Base-by-base conservation (phyloP, 2,113 vertebrate genomes). In the Centropus unirufus region DNA sequence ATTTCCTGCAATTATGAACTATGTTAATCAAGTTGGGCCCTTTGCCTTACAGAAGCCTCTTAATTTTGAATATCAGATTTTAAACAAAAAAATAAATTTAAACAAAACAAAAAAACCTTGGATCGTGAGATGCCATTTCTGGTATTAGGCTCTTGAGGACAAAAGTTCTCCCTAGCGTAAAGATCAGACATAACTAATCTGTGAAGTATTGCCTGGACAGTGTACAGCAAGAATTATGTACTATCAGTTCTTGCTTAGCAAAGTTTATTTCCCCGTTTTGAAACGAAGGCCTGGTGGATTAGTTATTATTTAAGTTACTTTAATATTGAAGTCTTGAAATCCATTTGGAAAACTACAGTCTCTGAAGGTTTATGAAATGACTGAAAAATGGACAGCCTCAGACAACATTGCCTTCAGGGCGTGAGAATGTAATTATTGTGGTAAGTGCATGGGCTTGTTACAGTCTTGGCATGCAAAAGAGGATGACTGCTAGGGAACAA, bases 1-100 rank as follows among this genome's bases (percentile, higher is more conserved):
- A 76, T 92, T 97, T 96, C 86, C 82, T 95, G 55, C 92, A 83
- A 85, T 96, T 95, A 91, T 91, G 74, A 85, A 90, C 62, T 62
- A 22, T 39, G 74, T 90, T 90, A 77, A 81, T 79, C 91, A 87
- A 93, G 52, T 78, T 70, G 24, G 47, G 61, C 76, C 80, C 96
- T 91, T 78, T 74, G 81, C 79, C 64, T 93, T 54, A 72, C 81
- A 90, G 22, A 95, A 70, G 85, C 76, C 66, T 72, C 88, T 74
- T 92, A 47, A 93, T 93, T 95, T 95, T 54, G 89, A 85, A 54
- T 62, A 63, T 30, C 47, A 83, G n/a, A 73, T 80, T 68, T 91
- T 68, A 92, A 94, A 74, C 36, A 26, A 78, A 86, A 86, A 64
- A 69, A 70, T 47, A 92, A 39, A 92, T 84, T 51, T 55, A 66